phyloP scores from a whole-genome alignment of 1,140 invertebrate genomes.

The Zaprionus davidi region DNA sequence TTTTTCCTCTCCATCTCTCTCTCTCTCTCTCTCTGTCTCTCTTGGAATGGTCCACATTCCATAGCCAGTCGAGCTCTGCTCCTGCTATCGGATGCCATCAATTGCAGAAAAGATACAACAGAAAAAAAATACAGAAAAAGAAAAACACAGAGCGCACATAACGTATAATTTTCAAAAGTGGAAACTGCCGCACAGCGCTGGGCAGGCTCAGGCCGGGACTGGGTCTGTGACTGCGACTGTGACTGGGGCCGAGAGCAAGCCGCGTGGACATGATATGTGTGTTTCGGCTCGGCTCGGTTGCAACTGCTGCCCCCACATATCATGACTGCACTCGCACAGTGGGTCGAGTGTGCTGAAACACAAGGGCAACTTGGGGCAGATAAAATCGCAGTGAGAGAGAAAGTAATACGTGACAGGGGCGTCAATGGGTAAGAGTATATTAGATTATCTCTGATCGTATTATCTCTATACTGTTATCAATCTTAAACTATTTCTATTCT shows the following conservation, averaged over 20 bases:
- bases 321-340: constrained; percentile 57
- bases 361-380: neutral
- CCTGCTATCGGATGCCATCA: constrained; percentile 80
- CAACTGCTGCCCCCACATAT: constrained; percentile 58
- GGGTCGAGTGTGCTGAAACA: constrained; percentile 1
- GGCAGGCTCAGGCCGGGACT: constrained; percentile 46
- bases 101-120: constrained; percentile 66
- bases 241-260: neutral
- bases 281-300: constrained; percentile 17
- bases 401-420: neutral
- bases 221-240: neutral
- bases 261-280: constrained; percentile 49
- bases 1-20: no score
- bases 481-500: neutral
- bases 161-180: constrained; percentile 81
- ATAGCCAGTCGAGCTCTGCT: constrained; percentile 36
- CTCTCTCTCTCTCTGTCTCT: neutral
- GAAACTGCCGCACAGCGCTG: constrained; percentile 67
- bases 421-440: neutral
- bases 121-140: constrained; percentile 14
- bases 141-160: constrained; percentile 57
- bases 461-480: no score
- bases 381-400: neutral
- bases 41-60: constrained; percentile 42
- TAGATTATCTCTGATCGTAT: neutral